These are phyloP conservation scores for Amphipoea lucens DNA, from an alignment of 2,888 invertebrate species.

Conservation along the genomic window DNA sequence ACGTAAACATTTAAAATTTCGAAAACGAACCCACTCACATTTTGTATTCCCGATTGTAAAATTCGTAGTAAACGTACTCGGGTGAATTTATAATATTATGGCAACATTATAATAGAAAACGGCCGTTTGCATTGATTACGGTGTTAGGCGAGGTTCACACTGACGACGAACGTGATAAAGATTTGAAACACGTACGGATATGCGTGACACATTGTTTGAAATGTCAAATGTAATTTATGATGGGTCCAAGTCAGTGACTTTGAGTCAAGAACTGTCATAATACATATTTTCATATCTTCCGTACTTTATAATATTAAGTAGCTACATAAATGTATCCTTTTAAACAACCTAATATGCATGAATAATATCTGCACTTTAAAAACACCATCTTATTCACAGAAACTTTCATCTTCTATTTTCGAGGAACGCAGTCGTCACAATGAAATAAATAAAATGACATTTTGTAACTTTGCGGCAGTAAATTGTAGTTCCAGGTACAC, in stretches of 20 bases:
- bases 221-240: constrained; percentile 56
- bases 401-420: constrained; percentile 15
- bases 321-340: neutral
- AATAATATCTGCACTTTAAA: neutral
- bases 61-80: constrained; percentile 73
- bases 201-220: constrained; percentile 52
- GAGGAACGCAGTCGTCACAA: constrained; percentile 14
- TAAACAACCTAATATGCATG: neutral
- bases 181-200: constrained; percentile 53
- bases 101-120: constrained; percentile 71
- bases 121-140: constrained; percentile 68
- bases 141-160: constrained; percentile 54
- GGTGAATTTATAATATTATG: constrained; percentile 71
- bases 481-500: constrained; percentile 41
- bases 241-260: constrained; percentile 42
- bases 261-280: constrained; percentile 1
- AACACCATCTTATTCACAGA: neutral
- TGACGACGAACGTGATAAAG: constrained; percentile 22
- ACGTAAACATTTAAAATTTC: constrained; percentile 71
- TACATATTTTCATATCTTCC: no score
- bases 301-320: neutral
- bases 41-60: constrained; percentile 73
- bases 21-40: constrained; percentile 62
- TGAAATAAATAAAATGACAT: constrained; percentile 28
- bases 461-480: constrained; percentile 28